Percentiles rank a stretch among this genome's conserved stretches.
These are phyloP conservation scores for Calycopis cecrops DNA, from an alignment of 1,140 invertebrate species.

Conservation along the genomic window DNA sequence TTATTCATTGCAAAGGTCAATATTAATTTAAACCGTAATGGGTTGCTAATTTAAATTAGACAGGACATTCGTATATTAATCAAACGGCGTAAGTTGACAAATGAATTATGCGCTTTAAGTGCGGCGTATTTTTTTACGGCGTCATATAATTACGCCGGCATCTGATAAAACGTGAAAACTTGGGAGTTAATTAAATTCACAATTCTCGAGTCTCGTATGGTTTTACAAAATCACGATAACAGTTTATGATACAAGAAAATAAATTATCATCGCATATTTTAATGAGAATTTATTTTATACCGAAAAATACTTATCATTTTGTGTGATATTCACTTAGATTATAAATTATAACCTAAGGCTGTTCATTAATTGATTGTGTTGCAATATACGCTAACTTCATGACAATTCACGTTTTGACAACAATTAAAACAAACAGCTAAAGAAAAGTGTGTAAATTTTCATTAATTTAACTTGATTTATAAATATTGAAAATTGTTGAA, in stretches of 20 bases:
- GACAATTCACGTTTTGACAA: no score
- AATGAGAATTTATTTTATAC: slow-evolving; percentile 3
- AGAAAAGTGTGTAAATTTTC: no score
- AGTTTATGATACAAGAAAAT: slow-evolving; percentile 8
- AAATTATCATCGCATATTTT: slow-evolving; percentile 8
- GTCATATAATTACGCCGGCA: slow-evolving; percentile 57
- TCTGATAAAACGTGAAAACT: slow-evolving; percentile 59
- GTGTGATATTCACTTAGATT: no score
- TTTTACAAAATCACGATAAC: slow-evolving; percentile 9
- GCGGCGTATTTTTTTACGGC: slow-evolving; percentile 42
- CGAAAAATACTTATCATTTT: slow-evolving; percentile 4
- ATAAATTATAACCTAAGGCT: no score
- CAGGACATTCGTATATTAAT: slow-evolving; percentile 22
- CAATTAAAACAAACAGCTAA: no score
- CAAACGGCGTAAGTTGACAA: slow-evolving; percentile 21
- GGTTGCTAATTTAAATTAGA: slow-evolving; percentile 6
- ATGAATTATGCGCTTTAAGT: slow-evolving; percentile 37
- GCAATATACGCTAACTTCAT: no score
- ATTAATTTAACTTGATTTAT: no score
- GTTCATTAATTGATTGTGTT: no score
- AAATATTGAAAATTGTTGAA: no score
- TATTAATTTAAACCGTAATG: slow-evolving; percentile 7
- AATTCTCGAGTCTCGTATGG: slow-evolving; percentile 31
- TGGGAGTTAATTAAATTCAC: slow-evolving; percentile 55
- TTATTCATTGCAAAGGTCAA: slow-evolving; percentile 10